phyloP scores from a whole-genome alignment of 1,140 invertebrate species.

The Dendrolimus kikuchii region DNA sequence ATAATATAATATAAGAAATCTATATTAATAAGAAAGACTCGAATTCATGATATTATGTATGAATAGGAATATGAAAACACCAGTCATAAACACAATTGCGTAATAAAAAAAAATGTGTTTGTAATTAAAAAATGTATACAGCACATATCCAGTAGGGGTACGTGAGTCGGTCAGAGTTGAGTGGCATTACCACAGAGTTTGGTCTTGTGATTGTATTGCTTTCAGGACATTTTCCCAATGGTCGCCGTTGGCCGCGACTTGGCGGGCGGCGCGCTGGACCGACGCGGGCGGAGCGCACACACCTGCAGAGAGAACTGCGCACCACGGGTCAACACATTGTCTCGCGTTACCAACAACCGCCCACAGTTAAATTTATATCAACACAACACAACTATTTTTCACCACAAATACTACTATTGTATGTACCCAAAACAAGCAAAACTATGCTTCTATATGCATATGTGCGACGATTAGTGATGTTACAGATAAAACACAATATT shows the following conservation, averaged over 20 bases:
- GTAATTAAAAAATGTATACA: conserved; percentile 62
- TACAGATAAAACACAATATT: no score
- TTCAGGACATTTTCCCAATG: conserved; percentile 70
- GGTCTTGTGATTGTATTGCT: conserved; percentile 65
- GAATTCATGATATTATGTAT: not conserved
- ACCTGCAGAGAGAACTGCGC: conserved; percentile 73
- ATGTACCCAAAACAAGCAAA: no score
- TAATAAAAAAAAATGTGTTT: conserved; percentile 2
- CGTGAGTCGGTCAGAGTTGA: conserved; percentile 33
- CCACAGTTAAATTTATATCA: not conserved
- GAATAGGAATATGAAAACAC: no score
- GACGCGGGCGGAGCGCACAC: conserved; percentile 37
- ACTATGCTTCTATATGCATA: no score
- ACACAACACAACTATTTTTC: not conserved
- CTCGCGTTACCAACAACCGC: conserved; percentile 19
- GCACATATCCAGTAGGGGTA: conserved; percentile 45
- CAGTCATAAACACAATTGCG: no score
- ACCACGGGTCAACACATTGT: conserved; percentile 66
- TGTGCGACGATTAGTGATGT: no score
- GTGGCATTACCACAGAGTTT: conserved; percentile 69
- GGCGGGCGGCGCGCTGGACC: conserved; percentile 47
- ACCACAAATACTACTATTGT: not conserved
- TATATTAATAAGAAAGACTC: not conserved
- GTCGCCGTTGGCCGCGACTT: conserved; percentile 66
- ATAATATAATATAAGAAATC: no score